Evolutionary conservation across 2,797 vertebrate genomes (phyloP).

Genomic region (Gymnothorax javanicus): DNA sequence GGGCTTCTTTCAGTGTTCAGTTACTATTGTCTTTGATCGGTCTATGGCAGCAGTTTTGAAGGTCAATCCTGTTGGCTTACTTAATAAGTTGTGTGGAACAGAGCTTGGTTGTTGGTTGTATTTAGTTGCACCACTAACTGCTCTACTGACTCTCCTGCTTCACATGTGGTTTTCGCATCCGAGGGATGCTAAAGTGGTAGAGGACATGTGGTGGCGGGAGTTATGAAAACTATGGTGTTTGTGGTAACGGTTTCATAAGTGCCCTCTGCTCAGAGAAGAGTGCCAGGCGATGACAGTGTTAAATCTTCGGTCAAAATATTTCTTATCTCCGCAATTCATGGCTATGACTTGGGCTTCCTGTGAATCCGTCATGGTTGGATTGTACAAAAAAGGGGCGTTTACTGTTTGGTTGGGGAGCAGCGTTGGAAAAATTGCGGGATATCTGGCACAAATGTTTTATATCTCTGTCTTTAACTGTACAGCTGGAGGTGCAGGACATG

Average conservation of each 20-base stretch:
- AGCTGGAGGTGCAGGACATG: slow-evolving; percentile 2
- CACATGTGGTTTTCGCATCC: background rate
- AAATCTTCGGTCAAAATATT: slow-evolving; percentile 28
- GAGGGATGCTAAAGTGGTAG: slow-evolving; percentile 8
- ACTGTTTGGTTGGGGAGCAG: background rate
- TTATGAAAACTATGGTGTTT: slow-evolving; percentile 11
- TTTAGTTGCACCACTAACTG: background rate
- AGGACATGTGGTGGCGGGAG: background rate
- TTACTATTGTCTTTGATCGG: background rate
- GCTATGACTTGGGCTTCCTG: background rate
- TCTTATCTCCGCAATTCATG: background rate
- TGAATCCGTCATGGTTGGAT: background rate
- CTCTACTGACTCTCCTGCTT: background rate
- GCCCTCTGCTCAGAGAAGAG: background rate
- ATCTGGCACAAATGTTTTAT: background rate
- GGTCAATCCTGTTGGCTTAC: background rate
- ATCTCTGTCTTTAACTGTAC: background rate
- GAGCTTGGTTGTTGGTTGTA: background rate
- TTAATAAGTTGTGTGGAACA: background rate
- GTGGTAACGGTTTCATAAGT: background rate
- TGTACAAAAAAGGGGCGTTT: background rate
- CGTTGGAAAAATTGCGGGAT: background rate
- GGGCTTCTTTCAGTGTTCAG: background rate
- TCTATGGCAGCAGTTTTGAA: background rate
- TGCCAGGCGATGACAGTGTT: background rate